Percentiles rank a stretch among this genome's conserved stretches.
phyloP scores from a whole-genome alignment of 2,797 vertebrate genomes.

The Acipenser oxyrinchus region DNA sequence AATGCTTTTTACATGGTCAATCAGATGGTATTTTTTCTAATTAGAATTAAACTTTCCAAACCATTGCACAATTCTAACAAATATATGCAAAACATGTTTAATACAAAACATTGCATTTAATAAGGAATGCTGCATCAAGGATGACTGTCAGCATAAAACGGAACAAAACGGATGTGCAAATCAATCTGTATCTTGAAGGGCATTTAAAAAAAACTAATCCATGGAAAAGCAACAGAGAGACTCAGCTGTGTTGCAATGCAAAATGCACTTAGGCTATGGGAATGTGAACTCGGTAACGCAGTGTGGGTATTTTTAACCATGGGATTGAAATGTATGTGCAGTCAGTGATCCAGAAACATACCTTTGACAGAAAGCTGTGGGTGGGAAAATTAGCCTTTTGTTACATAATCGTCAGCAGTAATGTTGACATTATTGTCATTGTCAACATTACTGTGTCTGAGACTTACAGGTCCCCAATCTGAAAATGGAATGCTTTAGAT shows the following conservation, averaged over 20 bases:
- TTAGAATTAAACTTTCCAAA: background rate
- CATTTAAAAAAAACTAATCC: background rate
- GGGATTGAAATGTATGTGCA: background rate
- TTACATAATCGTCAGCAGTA: background rate
- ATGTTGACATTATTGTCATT: background rate
- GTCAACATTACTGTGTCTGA: background rate
- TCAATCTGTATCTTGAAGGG: background rate
- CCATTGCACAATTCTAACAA: background rate
- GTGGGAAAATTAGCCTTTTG: background rate
- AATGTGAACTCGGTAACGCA: background rate
- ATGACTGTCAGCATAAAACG: slow-evolving; percentile 45
- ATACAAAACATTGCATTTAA: no score
- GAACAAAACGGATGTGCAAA: slow-evolving; percentile 7
- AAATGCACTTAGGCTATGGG: background rate
- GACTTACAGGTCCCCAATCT: background rate
- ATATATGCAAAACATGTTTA: no score
- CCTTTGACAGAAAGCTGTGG: background rate
- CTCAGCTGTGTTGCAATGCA: background rate
- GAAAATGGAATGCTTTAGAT: background rate
- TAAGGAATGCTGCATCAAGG: no score
- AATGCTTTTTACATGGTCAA: background rate
- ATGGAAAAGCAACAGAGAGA: background rate
- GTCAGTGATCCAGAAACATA: background rate
- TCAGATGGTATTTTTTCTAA: background rate
- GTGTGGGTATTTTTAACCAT: background rate